A percentile compares a stretch with the other conserved stretches of the same genome.
phyloP scores from a whole-genome alignment of 2,888 invertebrate species.

The Syrphus vitripennis region DNA sequence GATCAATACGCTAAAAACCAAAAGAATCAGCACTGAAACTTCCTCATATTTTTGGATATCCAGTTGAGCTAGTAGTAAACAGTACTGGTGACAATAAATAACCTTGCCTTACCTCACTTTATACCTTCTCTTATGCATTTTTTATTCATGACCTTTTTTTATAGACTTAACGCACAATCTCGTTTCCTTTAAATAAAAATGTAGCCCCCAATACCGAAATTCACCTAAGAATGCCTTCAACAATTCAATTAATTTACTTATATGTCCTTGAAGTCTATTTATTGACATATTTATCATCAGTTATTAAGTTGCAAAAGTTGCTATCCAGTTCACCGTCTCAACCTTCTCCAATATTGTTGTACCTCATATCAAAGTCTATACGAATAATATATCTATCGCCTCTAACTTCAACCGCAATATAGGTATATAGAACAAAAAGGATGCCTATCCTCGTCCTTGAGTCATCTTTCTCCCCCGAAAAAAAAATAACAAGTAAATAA shows the following conservation, averaged over 20 bases:
- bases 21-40: too few species aligned
- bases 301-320: conserved; percentile 63
- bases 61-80: too few species aligned
- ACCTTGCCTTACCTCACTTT: too few species aligned
- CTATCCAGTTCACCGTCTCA: conserved; percentile 51
- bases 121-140: too few species aligned
- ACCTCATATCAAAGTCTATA: conserved; percentile 28
- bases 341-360: background rate
- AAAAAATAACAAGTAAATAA: conserved; percentile 37
- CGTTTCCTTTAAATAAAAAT: background rate
- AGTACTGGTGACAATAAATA: too few species aligned
- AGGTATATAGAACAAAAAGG: conserved; percentile 36
- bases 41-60: too few species aligned
- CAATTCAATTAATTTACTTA: conserved; percentile 28
- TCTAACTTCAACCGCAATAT: conserved; percentile 19
- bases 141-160: background rate
- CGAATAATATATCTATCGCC: conserved; percentile 21
- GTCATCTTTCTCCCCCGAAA: background rate
- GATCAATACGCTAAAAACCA: too few species aligned
- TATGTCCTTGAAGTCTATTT: conserved; percentile 29
- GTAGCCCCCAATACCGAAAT: background rate
- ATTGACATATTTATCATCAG: conserved; percentile 64
- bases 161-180: background rate
- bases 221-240: background rate
- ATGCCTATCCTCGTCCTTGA: conserved; percentile 6